A percentile compares a stretch with the other conserved stretches of the same genome.
phyloP scores from a whole-genome alignment of 2,113 vertebrate species.

The Lonchura striata region DNA sequence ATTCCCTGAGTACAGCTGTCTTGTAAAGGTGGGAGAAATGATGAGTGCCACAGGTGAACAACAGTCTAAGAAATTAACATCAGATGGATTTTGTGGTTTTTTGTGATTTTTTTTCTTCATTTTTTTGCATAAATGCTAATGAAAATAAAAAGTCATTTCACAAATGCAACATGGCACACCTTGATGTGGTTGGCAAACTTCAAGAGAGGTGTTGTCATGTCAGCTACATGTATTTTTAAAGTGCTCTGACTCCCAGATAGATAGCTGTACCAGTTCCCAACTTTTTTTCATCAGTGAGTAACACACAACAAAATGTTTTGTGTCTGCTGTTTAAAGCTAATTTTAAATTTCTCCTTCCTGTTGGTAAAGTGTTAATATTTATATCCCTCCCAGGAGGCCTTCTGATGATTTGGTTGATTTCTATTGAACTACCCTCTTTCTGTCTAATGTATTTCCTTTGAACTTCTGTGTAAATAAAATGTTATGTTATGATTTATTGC shows the following conservation, averaged over 20 bases:
- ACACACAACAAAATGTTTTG: constrained; percentile 63
- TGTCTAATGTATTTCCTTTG: constrained; percentile 62
- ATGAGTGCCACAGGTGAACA: constrained; percentile 40
- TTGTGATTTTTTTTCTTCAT: neutral
- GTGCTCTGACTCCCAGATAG: constrained; percentile 62
- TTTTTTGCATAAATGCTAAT: constrained; percentile 5
- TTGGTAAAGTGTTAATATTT: constrained; percentile 67
- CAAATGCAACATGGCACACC: constrained; percentile 3
- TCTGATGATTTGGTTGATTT: constrained; percentile 63
- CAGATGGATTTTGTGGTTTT: neutral
- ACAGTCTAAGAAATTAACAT: neutral
- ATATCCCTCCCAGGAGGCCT: constrained; percentile 64
- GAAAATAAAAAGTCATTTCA: constrained; percentile 31
- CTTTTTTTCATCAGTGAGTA: constrained; percentile 58
- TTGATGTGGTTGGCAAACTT: constrained; percentile 47
- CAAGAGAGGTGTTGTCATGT: constrained; percentile 50
- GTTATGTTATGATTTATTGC: constrained; percentile 74
- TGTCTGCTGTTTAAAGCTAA: constrained; percentile 75
- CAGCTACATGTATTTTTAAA: constrained; percentile 60
- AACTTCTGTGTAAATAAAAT: constrained; percentile 58
- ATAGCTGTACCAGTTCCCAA: constrained; percentile 66
- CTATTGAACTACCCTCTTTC: constrained; percentile 61
- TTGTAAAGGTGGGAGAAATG: constrained; percentile 49
- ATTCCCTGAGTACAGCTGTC: constrained; percentile 78
- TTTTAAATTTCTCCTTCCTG: constrained; percentile 64